Evolutionary conservation across 2,113 vertebrate species (phyloP).

Genomic region (Cervus canadensis): DNA sequence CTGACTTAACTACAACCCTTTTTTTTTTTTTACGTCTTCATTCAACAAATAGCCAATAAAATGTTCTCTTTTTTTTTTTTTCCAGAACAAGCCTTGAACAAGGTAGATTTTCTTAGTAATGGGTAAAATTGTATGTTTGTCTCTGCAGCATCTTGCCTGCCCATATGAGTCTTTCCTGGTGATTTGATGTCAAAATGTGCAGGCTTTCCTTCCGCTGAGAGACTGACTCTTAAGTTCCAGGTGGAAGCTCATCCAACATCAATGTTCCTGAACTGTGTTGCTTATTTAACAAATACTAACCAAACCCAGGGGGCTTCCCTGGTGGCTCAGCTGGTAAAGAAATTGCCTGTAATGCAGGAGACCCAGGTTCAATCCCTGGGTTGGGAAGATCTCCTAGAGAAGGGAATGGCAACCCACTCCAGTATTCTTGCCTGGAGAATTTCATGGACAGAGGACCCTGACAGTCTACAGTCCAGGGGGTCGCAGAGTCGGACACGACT

Average conservation of each 20-base stretch:
- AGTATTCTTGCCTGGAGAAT: background rate
- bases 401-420: background rate
- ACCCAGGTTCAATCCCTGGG: background rate
- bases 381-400: background rate
- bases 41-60: background rate
- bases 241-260: background rate
- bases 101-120: background rate
- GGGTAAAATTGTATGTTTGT: background rate
- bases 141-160: background rate
- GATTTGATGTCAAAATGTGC: background rate
- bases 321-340: background rate
- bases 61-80: background rate
- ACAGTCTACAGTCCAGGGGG: background rate
- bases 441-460: background rate
- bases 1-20: background rate
- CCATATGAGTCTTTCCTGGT: background rate
- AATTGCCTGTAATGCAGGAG: background rate
- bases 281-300: background rate
- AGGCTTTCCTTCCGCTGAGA: background rate
- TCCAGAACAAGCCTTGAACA: background rate
- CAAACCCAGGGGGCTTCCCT: background rate
- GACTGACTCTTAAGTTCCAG: background rate
- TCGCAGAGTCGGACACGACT: background rate
- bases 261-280: background rate
- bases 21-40: background rate